A percentile compares a stretch with the other conserved stretches of the same genome.
Conservation (phyloP, 2,888 invertebrate genomes). For the Chloroclysta siterata region DNA sequence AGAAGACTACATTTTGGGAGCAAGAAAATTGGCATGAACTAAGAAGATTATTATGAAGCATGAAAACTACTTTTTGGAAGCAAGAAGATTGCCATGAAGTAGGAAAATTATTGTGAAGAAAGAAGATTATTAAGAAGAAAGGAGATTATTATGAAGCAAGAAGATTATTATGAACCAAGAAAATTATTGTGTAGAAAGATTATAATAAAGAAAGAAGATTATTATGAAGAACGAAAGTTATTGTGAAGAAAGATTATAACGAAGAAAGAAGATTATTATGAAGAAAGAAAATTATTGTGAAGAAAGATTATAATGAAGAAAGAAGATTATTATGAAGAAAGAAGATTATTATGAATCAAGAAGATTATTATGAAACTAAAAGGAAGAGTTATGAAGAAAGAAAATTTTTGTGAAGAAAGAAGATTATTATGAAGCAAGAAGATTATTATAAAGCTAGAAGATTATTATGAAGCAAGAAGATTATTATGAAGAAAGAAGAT, state of each 20-base stretch:
- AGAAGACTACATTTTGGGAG: slow-evolving; percentile 3
- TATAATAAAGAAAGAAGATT: slow-evolving; percentile 13
- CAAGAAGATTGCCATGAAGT: slow-evolving; percentile 31
- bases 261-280: slow-evolving; percentile 19
- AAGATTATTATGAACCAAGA: slow-evolving; percentile 18
- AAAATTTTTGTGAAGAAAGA: too few relatives aligned
- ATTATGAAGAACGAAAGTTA: slow-evolving; percentile 28
- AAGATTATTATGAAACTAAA: slow-evolving; percentile 2
- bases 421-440: too few relatives aligned
- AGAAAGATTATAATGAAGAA: neutral
- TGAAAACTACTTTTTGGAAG: slow-evolving; percentile 23
- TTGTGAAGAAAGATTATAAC: slow-evolving; percentile 26
- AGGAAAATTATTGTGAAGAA: slow-evolving; percentile 4
- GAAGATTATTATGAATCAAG: slow-evolving; percentile 11
- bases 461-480: too few relatives aligned
- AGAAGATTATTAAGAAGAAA: neutral
- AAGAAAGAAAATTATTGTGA: slow-evolving; percentile 1
- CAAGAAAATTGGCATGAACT: slow-evolving; percentile 9
- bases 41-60: slow-evolving; percentile 16
- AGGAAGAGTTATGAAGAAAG: neutral
- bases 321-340: slow-evolving; percentile 4
- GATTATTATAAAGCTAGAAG: too few relatives aligned
- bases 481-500: too few relatives aligned
- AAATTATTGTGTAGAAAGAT: slow-evolving; percentile 17
- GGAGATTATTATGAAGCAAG: slow-evolving; percentile 2